Base-by-base conservation (phyloP, 2,113 vertebrate species). In the Siniperca chuatsi region DNA sequence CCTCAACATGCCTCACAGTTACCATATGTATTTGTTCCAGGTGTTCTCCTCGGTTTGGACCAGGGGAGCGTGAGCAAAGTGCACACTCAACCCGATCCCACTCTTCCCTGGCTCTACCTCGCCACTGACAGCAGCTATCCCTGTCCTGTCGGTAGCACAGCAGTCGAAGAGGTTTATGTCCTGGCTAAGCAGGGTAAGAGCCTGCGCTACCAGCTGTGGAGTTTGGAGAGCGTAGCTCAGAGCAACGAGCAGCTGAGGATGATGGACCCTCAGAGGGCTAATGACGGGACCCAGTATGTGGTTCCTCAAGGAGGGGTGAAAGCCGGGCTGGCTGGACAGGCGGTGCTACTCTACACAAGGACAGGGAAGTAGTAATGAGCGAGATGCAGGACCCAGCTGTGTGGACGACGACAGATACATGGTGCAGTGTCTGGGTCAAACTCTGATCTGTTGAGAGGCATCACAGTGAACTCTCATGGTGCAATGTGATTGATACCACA, bases 111-210 rank as follows among this genome's bases (percentile, higher is more conserved):
- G 96, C 89, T 96, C 5, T 70, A 60, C 68, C 74, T 94, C 57
- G 74, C 82, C 1, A 9, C 21, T 1, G 75, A 81, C 40, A 7
- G 54, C 15, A 25, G 60, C 29, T 46, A 42, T 20, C 69, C 91
- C 0, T 86, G 88, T 84, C 93, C 90, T 1, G 29, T 78, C 11
- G 11, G 61, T n/a, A 48, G 2, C 50, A 13, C 62, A 0, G 67
- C 72, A 0, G 62, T 93, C 50, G 75, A 74, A 48, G 92, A 96
- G 54, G 87, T 89, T 6, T 95, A 94, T 83, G 58, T 97, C 83
- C 85, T 97, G 16, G 95, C 96, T 42, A 98, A 98, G 88, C 97
- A 98, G 89, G 97, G 97, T 46, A 98, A 98, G 90, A 98, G 97
- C 86, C 93, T 96, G 78, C 96, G 93, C 64, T 97, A 97, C 86